Evolutionary conservation across 2,113 vertebrate species (phyloP).

Genomic region (Barbus barbus): DNA sequence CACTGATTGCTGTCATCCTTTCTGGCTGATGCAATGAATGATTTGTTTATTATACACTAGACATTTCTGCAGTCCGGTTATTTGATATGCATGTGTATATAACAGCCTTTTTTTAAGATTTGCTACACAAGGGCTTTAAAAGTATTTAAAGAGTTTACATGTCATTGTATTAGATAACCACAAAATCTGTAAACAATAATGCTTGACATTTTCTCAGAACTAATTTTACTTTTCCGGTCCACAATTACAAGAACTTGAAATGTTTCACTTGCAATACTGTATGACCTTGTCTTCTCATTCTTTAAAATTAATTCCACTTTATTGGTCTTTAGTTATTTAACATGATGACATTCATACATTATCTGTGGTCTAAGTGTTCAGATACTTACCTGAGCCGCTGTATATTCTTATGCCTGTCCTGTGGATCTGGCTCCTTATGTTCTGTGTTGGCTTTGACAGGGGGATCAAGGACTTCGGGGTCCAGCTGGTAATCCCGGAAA

Average conservation of each 20-base stretch:
- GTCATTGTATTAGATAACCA: no score
- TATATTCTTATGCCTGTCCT: neutral
- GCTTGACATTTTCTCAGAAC: no score
- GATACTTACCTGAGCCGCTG: neutral
- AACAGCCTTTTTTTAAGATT: neutral
- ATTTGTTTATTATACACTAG: neutral
- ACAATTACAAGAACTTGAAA: no score
- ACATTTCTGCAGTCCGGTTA: neutral
- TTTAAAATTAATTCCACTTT: neutral
- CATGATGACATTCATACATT: neutral
- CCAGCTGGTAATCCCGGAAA: constrained; percentile 90
- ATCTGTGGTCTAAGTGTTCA: neutral
- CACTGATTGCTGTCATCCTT: neutral
- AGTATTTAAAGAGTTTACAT: no score
- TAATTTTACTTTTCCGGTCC: no score
- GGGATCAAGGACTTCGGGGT: constrained; percentile 86
- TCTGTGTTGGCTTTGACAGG: constrained; percentile 70
- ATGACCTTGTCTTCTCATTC: neutral
- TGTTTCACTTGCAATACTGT: no score
- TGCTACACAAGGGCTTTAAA: neutral
- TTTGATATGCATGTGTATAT: neutral
- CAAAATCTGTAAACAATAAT: no score
- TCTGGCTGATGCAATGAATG: neutral
- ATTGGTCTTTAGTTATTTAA: neutral
- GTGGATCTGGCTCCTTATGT: neutral